Conservation (phyloP, 2,797 vertebrate genomes). For the Acanthiza pusilla region DNA sequence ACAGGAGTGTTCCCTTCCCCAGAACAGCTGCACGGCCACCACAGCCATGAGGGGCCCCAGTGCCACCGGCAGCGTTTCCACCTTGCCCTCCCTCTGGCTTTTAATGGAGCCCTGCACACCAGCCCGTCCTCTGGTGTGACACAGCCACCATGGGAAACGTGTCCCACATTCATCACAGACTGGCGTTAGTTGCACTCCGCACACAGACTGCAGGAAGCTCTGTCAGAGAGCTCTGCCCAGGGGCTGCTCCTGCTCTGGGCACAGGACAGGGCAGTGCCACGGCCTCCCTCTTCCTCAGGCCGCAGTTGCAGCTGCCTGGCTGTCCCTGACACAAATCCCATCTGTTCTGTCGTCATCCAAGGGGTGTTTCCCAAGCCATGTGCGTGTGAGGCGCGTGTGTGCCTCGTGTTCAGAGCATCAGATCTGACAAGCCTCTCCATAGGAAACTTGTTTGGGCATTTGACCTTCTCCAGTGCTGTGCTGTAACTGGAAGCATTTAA, state of each 20-base stretch:
- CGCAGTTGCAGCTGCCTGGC: neutral
- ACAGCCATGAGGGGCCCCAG: neutral
- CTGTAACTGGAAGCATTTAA: neutral
- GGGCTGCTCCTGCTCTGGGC: neutral
- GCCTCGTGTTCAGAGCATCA: neutral
- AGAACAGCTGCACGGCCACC: neutral
- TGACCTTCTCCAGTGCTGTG: neutral
- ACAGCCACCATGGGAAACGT: fast-evolving
- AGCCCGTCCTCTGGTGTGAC: neutral
- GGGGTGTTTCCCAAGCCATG: neutral
- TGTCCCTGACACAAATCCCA: neutral
- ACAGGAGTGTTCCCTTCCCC: neutral
- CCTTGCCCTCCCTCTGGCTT: neutral
- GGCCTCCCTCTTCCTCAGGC: neutral
- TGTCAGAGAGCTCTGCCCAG: neutral
- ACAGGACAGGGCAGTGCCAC: neutral
- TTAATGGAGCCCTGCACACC: neutral
- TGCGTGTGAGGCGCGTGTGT: neutral
- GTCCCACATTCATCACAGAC: neutral
- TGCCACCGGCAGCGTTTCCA: neutral
- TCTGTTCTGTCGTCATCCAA: neutral
- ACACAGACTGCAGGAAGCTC: fast-evolving
- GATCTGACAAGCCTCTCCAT: neutral
- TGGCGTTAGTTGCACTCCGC: neutral
- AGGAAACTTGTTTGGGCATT: neutral